phyloP scores from a whole-genome alignment of 1,140 invertebrate species.

The Caligus rogercresseyi region DNA sequence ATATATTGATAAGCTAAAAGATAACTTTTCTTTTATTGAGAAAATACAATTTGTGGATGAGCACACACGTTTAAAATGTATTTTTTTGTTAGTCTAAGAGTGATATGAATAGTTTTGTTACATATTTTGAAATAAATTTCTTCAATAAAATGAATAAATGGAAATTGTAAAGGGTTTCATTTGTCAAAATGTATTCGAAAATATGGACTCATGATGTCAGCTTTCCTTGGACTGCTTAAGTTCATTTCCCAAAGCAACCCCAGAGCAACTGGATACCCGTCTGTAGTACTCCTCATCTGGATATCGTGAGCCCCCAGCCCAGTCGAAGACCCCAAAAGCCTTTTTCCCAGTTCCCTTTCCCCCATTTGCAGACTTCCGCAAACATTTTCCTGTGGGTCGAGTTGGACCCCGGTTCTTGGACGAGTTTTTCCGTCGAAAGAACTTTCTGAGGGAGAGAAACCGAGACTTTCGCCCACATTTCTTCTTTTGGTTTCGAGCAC shows the following conservation, averaged over 20 bases:
- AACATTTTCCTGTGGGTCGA: background rate
- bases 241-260: background rate
- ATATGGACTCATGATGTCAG: too few species aligned
- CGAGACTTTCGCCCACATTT: background rate
- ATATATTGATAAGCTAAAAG: too few species aligned
- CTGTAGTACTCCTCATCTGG: background rate
- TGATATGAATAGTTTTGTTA: too few species aligned
- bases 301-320: background rate
- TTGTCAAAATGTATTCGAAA: too few species aligned
- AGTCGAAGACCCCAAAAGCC: background rate
- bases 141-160: too few species aligned
- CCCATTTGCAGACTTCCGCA: background rate
- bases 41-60: too few species aligned
- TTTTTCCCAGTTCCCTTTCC: background rate
- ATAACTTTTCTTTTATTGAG: too few species aligned
- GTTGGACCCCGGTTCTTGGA: background rate
- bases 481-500: background rate
- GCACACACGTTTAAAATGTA: too few species aligned
- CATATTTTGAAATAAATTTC: too few species aligned
- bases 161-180: too few species aligned
- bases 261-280: background rate
- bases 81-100: too few species aligned
- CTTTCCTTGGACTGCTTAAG: background rate
- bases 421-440: background rate
- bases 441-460: background rate